Base-by-base conservation (phyloP, 2,888 invertebrate species). In the Byasa hedistus region DNA sequence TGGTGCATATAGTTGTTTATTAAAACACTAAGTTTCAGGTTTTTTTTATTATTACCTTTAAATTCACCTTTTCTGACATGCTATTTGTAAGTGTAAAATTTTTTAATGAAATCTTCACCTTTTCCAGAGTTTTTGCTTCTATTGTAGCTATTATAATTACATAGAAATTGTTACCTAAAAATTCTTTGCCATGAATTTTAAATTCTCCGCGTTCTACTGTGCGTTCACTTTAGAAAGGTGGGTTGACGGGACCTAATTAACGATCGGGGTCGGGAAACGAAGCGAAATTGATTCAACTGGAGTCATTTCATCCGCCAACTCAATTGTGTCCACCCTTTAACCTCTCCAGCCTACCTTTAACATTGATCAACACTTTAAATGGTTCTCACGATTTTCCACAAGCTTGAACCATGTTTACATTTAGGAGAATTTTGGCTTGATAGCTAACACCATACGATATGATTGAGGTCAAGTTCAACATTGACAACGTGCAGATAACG, bases 221-320 rank as follows among this genome's bases (percentile, higher is more conserved):
- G 21, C 68, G 68, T 54, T 36, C 17, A 23, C 27, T 66, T 48
- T 54, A 54, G 64, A 36, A 57, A 66, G 57, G 55, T 64, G 61
- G 68, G 68, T 68, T 55, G 57, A 65, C 44, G 64, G 68, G 66
- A 68, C 69, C 68, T 71, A 70, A 72, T 72, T 72, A 72, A 70
- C 69, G 69, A 66, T 51, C 64, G 67, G 8, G 57, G 36, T 63
- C 62, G 61, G 61, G 66, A 70, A 72, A 70, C 71, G 71, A 68
- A 63, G 68, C 67, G 70, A 63, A 71, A 72, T 70, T 66, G 69
- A 70, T 69, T 66, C 54, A 63, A 63, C 55, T 63, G 55, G 55
- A 59, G 66, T 63, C 66, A 67, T 67, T 67, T 67, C 66, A 66
- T 63, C 62, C 66, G 66, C 66, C 66, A 59, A 66, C 54, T 58